Evolutionary conservation across 2,113 vertebrate genomes (phyloP).

Genomic region (Nannobrachium achirus): DNA sequence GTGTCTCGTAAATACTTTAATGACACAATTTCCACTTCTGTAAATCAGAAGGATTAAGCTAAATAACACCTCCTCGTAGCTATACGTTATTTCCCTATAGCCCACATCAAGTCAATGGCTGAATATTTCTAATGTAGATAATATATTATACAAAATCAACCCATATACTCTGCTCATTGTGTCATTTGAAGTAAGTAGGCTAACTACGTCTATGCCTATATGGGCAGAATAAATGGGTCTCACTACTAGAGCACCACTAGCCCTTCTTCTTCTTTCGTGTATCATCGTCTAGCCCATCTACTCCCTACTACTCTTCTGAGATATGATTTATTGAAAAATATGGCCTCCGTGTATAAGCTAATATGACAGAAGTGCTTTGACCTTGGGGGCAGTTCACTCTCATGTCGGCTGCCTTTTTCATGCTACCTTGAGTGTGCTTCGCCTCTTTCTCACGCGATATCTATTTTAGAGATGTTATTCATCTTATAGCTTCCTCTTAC

Average conservation of each 20-base stretch:
- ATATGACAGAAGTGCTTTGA: constrained; percentile 75
- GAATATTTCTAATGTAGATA: too few relatives aligned
- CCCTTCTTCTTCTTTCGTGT: too few relatives aligned
- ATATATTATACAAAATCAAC: too few relatives aligned
- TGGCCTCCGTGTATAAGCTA: constrained; percentile 62
- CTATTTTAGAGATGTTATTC: constrained; percentile 13
- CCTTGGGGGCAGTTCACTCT: constrained; percentile 54
- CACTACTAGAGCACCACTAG: constrained; percentile 33
- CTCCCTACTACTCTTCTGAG: constrained; percentile 46
- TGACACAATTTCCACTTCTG: too few relatives aligned
- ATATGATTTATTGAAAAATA: constrained; percentile 74
- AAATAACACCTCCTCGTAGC: too few relatives aligned
- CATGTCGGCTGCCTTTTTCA: constrained; percentile 40
- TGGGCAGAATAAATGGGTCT: not conserved
- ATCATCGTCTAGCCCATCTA: too few relatives aligned
- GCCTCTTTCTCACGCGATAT: constrained; percentile 69
- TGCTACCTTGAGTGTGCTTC: constrained; percentile 43
- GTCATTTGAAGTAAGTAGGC: not conserved
- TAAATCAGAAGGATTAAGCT: too few relatives aligned
- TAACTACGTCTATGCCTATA: not conserved
- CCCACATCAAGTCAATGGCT: too few relatives aligned
- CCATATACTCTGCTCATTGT: not conserved
- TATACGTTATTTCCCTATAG: too few relatives aligned
- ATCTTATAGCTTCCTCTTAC: constrained; percentile 20
- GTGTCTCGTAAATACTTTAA: too few relatives aligned